phyloP scores from a whole-genome alignment of 2,888 invertebrate genomes.

The Pelosia muscerda region DNA sequence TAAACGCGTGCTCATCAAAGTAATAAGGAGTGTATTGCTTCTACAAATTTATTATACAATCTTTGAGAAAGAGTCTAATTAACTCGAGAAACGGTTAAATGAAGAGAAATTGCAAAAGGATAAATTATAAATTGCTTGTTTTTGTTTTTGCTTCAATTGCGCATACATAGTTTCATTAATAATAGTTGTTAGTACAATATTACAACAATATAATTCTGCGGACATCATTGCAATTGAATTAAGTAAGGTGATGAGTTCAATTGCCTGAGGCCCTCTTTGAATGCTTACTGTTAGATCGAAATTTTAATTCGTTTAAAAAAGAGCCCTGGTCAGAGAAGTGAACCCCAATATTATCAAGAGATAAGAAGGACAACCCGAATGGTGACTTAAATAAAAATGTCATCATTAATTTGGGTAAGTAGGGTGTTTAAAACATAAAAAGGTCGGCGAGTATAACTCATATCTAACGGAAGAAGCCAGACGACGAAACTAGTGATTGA shows the following conservation, averaged over 20 bases:
- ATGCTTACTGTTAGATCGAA: neutral
- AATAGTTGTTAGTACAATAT: too few relatives aligned
- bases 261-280: neutral
- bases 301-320: neutral
- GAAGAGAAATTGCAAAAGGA: neutral
- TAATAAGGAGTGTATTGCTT: neutral
- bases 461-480: constrained; percentile 52
- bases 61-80: neutral
- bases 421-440: constrained; percentile 65
- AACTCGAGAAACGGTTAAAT: neutral
- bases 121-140: neutral
- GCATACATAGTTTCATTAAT: neutral
- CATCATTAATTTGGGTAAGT: constrained; percentile 55
- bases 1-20: neutral
- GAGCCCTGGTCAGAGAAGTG: neutral
- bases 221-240: neutral
- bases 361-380: constrained; percentile 38
- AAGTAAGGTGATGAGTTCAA: neutral
- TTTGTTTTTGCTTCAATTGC: neutral
- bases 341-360: constrained; percentile 1
- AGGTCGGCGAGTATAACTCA: constrained; percentile 61
- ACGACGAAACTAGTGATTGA: constrained; percentile 69
- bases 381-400: constrained; percentile 53
- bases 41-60: neutral
- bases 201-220: neutral